These are phyloP conservation scores for Panorpa germanica DNA, from an alignment of 2,888 invertebrate species.

Conservation along the genomic window DNA sequence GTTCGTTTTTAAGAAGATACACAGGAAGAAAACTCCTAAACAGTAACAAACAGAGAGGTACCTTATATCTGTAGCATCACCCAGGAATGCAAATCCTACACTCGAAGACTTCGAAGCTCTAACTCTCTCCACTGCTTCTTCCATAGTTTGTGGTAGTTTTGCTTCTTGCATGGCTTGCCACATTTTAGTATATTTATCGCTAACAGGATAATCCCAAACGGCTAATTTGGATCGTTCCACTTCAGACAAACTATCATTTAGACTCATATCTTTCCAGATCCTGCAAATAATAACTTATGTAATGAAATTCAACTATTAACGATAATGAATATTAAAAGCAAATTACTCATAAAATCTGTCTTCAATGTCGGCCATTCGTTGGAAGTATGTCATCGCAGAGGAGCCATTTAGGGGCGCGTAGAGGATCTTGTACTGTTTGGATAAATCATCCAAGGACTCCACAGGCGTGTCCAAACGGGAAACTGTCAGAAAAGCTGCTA, in stretches of 20 bases:
- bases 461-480: slow-evolving; percentile 85
- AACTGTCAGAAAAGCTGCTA: slow-evolving; percentile 92
- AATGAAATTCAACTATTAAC: slow-evolving; percentile 1
- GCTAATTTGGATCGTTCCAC: slow-evolving; percentile 84
- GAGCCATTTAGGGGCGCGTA: slow-evolving; percentile 85
- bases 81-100: slow-evolving; percentile 81
- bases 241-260: slow-evolving; percentile 81
- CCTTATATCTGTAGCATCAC: slow-evolving; percentile 85
- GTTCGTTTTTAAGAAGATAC: too few relatives aligned
- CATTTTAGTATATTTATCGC: slow-evolving; percentile 97
- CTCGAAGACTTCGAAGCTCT: slow-evolving; percentile 44
- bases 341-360: slow-evolving; percentile 82
- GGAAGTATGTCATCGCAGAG: slow-evolving; percentile 82
- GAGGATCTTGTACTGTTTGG: slow-evolving; percentile 89
- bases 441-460: slow-evolving; percentile 83
- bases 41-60: slow-evolving; percentile 23
- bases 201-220: slow-evolving; percentile 98
- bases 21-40: too few relatives aligned
- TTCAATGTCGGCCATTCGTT: slow-evolving; percentile 92
- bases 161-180: slow-evolving; percentile 90
- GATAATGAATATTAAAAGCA: too few relatives aligned
- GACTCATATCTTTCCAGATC: slow-evolving; percentile 96
- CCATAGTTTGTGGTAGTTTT: slow-evolving; percentile 55
- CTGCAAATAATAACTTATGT: slow-evolving; percentile 25
- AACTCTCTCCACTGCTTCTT: slow-evolving; percentile 63